Conservation (phyloP, 1,140 invertebrate genomes). For the Pogonomyrmex barbatus region DNA sequence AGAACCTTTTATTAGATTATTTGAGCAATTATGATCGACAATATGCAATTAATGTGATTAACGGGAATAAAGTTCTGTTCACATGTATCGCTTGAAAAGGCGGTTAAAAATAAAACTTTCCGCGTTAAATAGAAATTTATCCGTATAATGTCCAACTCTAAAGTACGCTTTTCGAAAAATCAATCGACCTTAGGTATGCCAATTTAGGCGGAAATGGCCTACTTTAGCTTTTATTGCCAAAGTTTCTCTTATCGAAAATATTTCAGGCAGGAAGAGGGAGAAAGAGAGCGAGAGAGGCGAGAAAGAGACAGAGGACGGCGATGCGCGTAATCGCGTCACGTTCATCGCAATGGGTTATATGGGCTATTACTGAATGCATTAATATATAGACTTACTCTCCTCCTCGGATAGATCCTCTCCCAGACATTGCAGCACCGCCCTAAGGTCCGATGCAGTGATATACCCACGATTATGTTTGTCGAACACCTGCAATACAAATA, state of each 20-base stretch:
- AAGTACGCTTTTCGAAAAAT: slow-evolving; percentile 15
- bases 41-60: slow-evolving; percentile 5
- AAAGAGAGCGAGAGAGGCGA: background rate
- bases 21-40: background rate
- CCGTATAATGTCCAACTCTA: background rate
- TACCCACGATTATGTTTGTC: slow-evolving; percentile 95
- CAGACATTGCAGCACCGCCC: slow-evolving; percentile 93
- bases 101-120: slow-evolving; percentile 17
- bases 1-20: background rate
- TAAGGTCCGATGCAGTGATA: slow-evolving; percentile 93
- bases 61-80: slow-evolving; percentile 1
- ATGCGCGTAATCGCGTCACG: slow-evolving; percentile 5
- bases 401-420: slow-evolving; percentile 95
- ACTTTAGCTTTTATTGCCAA: slow-evolving; percentile 34
- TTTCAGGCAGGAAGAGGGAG: background rate
- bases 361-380: slow-evolving; percentile 10
- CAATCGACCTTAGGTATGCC: slow-evolving; percentile 25
- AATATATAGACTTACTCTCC: slow-evolving; percentile 89
- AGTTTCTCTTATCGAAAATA: slow-evolving; percentile 46
- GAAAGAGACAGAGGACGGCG: background rate
- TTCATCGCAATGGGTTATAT: background rate
- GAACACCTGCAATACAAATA: slow-evolving; percentile 87
- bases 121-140: slow-evolving; percentile 31
- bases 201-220: slow-evolving; percentile 19
- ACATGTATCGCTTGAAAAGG: background rate